A percentile compares a stretch with the other conserved stretches of the same genome.
These are phyloP conservation scores for Nyctalus aviator DNA, from an alignment of 2,797 vertebrate genomes.

Conservation along the genomic window DNA sequence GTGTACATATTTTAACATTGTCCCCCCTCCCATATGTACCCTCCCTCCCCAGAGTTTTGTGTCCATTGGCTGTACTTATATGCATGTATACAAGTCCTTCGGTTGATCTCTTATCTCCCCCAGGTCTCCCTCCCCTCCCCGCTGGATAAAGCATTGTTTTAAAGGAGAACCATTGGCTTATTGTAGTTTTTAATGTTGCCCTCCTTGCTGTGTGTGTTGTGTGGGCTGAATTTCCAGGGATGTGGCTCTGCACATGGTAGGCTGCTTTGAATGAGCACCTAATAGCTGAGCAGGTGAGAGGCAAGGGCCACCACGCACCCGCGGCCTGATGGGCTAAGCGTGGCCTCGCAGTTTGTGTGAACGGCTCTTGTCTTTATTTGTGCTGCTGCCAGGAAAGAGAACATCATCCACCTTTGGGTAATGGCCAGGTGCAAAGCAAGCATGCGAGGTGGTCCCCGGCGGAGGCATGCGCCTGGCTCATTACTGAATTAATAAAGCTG, in stretches of 20 bases:
- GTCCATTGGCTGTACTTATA: too few species aligned
- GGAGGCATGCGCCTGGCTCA: neutral
- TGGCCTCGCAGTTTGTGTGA: neutral
- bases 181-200: neutral
- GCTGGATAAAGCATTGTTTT: neutral
- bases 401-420: neutral
- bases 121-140: too few species aligned
- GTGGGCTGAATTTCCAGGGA: neutral
- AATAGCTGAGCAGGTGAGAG: neutral
- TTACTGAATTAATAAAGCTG: constrained; percentile 10
- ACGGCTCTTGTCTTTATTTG: neutral
- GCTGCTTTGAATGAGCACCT: neutral
- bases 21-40: too few species aligned
- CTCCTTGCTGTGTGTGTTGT: neutral
- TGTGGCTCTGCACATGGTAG: neutral
- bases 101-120: too few species aligned
- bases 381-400: neutral
- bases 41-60: too few species aligned
- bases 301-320: neutral
- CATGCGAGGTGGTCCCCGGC: neutral
- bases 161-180: neutral
- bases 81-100: too few species aligned
- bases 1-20: too few species aligned
- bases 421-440: neutral
- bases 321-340: neutral